Percentiles rank a stretch among this genome's conserved stretches.
Evolutionary conservation across 2,113 vertebrate genomes (phyloP).

Genomic region (Embiotoca jacksoni): DNA sequence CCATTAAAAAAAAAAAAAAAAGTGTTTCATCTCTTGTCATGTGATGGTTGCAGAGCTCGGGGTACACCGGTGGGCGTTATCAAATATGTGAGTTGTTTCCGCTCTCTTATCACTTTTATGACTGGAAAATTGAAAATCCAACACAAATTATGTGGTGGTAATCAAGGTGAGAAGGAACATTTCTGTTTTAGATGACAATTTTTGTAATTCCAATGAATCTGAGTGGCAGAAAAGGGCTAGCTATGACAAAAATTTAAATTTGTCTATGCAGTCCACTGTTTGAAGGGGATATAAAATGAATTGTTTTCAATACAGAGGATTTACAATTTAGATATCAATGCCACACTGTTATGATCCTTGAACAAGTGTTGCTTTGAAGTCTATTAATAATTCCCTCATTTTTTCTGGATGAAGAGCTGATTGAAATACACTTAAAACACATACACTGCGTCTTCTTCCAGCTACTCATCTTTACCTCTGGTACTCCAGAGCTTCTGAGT

Average conservation of each 20-base stretch:
- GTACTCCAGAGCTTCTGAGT: neutral
- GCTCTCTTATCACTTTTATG: neutral
- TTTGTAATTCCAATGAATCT: neutral
- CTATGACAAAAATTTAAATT: neutral
- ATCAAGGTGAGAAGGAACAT: neutral
- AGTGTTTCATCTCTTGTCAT: no score
- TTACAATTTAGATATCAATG: neutral
- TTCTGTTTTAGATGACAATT: neutral
- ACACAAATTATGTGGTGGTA: neutral
- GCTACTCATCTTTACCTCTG: conserved; percentile 1
- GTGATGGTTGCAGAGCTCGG: no score
- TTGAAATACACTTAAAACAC: conserved; percentile 5
- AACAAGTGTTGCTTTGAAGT: conserved; percentile 13
- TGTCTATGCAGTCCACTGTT: neutral
- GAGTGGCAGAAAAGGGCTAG: neutral
- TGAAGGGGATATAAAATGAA: neutral
- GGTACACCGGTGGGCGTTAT: no score
- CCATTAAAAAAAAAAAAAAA: neutral
- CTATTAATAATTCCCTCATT: neutral
- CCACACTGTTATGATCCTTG: neutral
- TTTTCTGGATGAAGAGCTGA: neutral
- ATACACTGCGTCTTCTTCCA: neutral
- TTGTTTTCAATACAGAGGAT: neutral
- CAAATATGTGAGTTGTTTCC: conserved; percentile 14
- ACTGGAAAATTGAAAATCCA: neutral